Percentiles rank a stretch among this genome's conserved stretches.
Evolutionary conservation across 2,888 invertebrate species (phyloP).

Genomic region (Dolichomitus sp.): DNA sequence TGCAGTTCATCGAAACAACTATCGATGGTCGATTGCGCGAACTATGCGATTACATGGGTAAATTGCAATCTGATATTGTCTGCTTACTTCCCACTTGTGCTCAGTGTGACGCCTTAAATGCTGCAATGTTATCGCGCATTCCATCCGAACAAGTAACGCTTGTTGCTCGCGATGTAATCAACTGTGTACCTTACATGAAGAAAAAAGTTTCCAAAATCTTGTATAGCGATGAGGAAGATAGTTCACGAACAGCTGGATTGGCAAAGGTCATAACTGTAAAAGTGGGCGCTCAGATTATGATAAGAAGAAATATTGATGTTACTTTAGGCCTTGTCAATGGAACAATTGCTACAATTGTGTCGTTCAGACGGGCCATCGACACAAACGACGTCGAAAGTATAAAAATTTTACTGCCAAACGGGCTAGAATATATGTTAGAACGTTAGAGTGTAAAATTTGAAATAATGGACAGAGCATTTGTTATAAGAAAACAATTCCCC

Average conservation of each 20-base stretch:
- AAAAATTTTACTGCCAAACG: too few species aligned
- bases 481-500: conserved; percentile 69
- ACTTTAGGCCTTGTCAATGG: conserved; percentile 62
- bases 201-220: conserved; percentile 49
- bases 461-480: conserved; percentile 63
- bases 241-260: conserved; percentile 68
- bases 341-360: too few species aligned
- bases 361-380: too few species aligned
- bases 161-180: conserved; percentile 64
- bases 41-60: conserved; percentile 65
- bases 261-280: conserved; percentile 69
- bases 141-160: conserved; percentile 69
- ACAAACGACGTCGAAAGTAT: too few species aligned
- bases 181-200: too few species aligned
- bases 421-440: conserved; percentile 46
- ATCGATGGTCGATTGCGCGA: conserved; percentile 62
- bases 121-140: conserved; percentile 73
- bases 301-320: conserved; percentile 71
- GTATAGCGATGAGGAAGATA: conserved; percentile 54
- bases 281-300: conserved; percentile 62
- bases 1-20: neutral
- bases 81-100: too few species aligned
- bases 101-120: conserved; percentile 76
- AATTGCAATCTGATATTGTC: conserved; percentile 70
- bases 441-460: conserved; percentile 60